These are phyloP conservation scores for Anagrus nilaparvatae DNA, from an alignment of 1,140 invertebrate genomes.

Conservation along the genomic window DNA sequence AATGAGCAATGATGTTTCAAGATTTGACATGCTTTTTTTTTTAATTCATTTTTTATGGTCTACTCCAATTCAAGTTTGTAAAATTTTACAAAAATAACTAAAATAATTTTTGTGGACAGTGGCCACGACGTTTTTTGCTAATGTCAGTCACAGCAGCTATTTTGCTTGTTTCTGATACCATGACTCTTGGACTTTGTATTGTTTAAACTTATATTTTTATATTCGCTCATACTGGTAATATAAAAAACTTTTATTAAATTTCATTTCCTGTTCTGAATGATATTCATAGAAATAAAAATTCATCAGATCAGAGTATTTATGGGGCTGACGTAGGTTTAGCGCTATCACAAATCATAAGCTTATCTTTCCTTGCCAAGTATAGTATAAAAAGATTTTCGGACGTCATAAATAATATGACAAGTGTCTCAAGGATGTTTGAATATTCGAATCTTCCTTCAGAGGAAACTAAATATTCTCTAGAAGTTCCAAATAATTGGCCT, in stretches of 20 bases:
- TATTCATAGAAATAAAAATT: too few species aligned
- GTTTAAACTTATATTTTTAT: too few species aligned
- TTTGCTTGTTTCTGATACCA: too few species aligned
- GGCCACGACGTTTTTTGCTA: too few species aligned
- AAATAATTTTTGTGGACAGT: too few species aligned
- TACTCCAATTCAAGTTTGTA: slow-evolving; percentile 36
- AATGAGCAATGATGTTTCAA: slow-evolving; percentile 66
- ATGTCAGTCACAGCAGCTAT: too few species aligned
- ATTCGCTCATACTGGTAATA: too few species aligned
- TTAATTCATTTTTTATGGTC: slow-evolving; percentile 44
- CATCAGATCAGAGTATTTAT: too few species aligned
- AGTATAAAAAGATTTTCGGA: slow-evolving; percentile 67
- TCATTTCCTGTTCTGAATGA: too few species aligned
- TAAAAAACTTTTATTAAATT: too few species aligned
- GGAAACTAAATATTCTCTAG: slow-evolving; percentile 31
- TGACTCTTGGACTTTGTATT: too few species aligned
- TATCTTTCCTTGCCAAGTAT: slow-evolving; percentile 76
- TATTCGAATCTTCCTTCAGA: slow-evolving; percentile 60
- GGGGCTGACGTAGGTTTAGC: slow-evolving; percentile 67
- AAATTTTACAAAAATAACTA: too few species aligned
- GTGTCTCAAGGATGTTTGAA: slow-evolving; percentile 67
- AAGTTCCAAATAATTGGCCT: slow-evolving; percentile 41
- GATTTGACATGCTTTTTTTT: slow-evolving; percentile 46
- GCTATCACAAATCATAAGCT: slow-evolving; percentile 69
- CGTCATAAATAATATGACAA: slow-evolving; percentile 68